A percentile compares a stretch with the other conserved stretches of the same genome.
Conservation (phyloP, 2,113 vertebrate species). For the Jaculus jaculus region DNA sequence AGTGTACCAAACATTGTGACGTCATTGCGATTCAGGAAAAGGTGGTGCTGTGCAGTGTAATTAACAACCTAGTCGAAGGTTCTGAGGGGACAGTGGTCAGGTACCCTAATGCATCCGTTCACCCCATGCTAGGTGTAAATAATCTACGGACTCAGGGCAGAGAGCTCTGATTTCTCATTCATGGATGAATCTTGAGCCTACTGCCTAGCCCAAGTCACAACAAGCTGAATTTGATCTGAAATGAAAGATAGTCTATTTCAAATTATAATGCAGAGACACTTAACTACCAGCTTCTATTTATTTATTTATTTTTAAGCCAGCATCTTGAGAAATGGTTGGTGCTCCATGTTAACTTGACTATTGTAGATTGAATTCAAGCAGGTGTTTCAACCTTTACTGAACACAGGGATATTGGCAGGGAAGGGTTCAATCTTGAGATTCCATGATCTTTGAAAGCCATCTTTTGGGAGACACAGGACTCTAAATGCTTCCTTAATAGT, state of each 20-base stretch:
- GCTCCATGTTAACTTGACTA: neutral
- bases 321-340: neutral
- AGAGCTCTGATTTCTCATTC: constrained; percentile 64
- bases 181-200: constrained; percentile 44
- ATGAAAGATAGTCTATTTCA: constrained; percentile 39
- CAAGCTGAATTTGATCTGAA: constrained; percentile 50
- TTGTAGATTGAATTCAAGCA: neutral
- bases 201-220: constrained; percentile 41
- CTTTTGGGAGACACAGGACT: constrained; percentile 19
- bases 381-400: constrained; percentile 10
- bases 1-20: neutral
- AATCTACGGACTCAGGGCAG: constrained; percentile 59
- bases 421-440: neutral
- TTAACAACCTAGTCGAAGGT: neutral
- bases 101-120: neutral
- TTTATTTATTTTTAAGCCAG: neutral
- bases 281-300: neutral
- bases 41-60: neutral
- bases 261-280: neutral
- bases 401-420: neutral
- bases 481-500: constrained; percentile 28
- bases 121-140: constrained; percentile 54
- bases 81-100: neutral
- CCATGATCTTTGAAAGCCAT: constrained; percentile 5
- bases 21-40: constrained; percentile 52